Evolutionary conservation across 2,113 vertebrate species (phyloP), one percentile per base, ranked within the genome.

Genomic region (Oryzias celebensis): DNA sequence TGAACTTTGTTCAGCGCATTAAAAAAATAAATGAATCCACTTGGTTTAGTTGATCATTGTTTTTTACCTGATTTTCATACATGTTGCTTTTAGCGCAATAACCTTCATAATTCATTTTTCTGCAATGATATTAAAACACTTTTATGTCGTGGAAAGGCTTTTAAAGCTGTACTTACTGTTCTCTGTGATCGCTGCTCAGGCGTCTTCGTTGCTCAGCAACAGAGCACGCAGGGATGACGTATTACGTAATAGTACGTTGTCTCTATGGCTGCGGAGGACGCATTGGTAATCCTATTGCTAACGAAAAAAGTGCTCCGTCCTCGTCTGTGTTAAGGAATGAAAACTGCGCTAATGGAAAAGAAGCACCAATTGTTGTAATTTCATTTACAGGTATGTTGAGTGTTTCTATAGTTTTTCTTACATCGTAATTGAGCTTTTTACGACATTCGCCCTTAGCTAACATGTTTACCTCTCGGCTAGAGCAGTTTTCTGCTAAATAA

Each of bases 191-290:
- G n/a, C 47, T 20, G 7, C 47, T 18, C 6, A 10, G n/a, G 20
- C 4, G 47, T 48, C n/a, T 23, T 1, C 7, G 48, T 87, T 82
- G 77, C 87, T 45, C 0, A 41, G 75, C 81, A 79, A 85, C 86
- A 4, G 20, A 75, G 44, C 46, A 62, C 64, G 51, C 60, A 60
- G 10, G 0, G 7, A 8, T 80, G 75, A 89, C 87, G 88, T 68
- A n/a, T 0, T 4, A 73, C 79, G 72, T 52, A 68, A 15, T 41
- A 36, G 16, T 22, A 24, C 60, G 71, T 68, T 49, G 90, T 92
- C 82, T 88, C 88, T 90, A 92, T 93, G 90, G 89, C 82, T 91
- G 86, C 88, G 61, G 78, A 68, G 64, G 89, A 92, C 85, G 90
- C 91, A 31, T 41, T 78, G 79, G 74, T 83, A 83, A 87, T 76